These are phyloP conservation scores for Catharus minimus DNA, from an alignment of 2,113 vertebrate species.

Conservation along the genomic window DNA sequence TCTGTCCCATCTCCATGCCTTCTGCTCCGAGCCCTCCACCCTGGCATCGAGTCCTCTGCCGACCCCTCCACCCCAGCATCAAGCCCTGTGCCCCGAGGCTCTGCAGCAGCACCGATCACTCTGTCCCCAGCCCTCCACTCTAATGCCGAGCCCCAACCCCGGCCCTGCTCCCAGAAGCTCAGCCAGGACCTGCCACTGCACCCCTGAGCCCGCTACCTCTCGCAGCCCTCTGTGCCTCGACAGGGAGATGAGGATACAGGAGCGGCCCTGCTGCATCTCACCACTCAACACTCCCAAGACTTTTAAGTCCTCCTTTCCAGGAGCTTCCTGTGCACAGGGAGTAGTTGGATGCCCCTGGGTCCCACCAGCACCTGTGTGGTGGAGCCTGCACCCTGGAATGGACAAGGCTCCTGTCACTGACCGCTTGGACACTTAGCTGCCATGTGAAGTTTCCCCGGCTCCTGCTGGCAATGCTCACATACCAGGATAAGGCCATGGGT, in stretches of 20 bases:
- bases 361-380: background rate
- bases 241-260: background rate
- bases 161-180: background rate
- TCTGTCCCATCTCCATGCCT: too few relatives aligned
- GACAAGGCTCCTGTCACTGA: background rate
- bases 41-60: background rate
- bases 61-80: background rate
- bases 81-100: background rate
- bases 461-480: fast-evolving
- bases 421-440: fast-evolving
- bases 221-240: background rate
- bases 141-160: too few relatives aligned
- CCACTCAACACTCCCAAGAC: background rate
- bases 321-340: fast-evolving
- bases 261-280: background rate
- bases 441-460: fast-evolving
- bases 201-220: background rate
- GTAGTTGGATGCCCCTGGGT: background rate
- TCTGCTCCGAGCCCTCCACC: background rate
- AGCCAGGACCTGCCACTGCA: background rate
- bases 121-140: too few relatives aligned
- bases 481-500: background rate
- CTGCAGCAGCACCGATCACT: background rate
- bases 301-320: too few relatives aligned
- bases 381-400: background rate